These are phyloP conservation scores for Plecotus auritus DNA, from an alignment of 2,113 vertebrate species.

Conservation along the genomic window DNA sequence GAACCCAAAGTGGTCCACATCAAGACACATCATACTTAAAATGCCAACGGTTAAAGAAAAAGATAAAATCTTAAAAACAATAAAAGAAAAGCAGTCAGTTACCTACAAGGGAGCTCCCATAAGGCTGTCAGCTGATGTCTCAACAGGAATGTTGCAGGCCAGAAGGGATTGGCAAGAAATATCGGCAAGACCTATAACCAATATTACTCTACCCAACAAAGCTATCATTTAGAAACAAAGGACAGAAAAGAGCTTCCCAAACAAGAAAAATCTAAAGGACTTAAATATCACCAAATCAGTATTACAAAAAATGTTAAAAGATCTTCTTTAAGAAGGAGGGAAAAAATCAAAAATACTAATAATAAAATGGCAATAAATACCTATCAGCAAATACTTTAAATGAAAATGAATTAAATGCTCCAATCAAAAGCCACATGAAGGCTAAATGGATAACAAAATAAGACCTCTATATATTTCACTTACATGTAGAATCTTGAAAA, in stretches of 20 bases:
- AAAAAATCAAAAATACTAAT: neutral
- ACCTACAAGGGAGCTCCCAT: neutral
- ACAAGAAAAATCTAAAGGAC: neutral
- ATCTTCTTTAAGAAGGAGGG: neutral
- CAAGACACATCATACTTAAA: neutral
- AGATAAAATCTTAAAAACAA: neutral
- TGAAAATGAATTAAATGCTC: neutral
- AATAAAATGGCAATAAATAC: neutral
- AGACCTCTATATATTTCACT: neutral
- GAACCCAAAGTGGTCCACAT: neutral
- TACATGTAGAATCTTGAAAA: neutral
- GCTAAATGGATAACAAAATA: neutral
- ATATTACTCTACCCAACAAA: neutral
- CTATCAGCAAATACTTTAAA: neutral
- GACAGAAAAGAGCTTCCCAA: neutral
- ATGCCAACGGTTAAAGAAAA: neutral
- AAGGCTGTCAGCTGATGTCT: neutral
- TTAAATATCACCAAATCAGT: neutral
- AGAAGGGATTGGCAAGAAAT: neutral
- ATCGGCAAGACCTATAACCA: neutral
- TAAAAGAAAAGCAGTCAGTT: neutral
- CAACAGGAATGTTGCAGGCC: neutral
- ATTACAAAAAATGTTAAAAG: neutral
- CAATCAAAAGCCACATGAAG: neutral
- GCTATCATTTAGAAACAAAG: neutral